Evolutionary conservation across 1,140 invertebrate species (phyloP), one percentile per base, ranked within the genome.

Genomic region (Myzus persicae): DNA sequence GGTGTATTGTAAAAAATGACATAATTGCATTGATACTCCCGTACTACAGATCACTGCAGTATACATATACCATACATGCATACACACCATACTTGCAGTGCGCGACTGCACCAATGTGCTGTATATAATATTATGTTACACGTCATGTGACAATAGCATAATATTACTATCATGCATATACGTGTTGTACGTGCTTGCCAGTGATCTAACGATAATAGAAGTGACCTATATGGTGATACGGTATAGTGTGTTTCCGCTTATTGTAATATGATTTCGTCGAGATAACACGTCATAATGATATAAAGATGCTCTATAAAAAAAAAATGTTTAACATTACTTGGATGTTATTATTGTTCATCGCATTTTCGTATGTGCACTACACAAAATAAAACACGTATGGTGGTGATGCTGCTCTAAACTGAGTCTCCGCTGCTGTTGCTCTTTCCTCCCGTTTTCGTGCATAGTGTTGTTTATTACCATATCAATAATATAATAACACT

Each of bases 371-470:
- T 89, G n/a, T 88, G 31, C 44, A 26, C 38, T 4, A n/a, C 59
- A 67, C 31, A 76, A 18, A 76, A 85, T 87, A 31, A 46, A 44
- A 46, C n/a, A 46, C n/a, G 6, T 88, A 31, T 38, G 31, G 76
- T 91, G 91, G 91, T 93, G 91, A 93, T 93, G 91, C 91, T 93
- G 91, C 91, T 93, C 91, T 93, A 85, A 93, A 93, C 91, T 93
- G 91, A 93, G 91, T 93, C 91, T 93, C 81, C 44, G 91, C 91
- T 46, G 91, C 91, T 54, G 81, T 93, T 93, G 91, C 91, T 93
- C 91, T 93, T n/a, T 14, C 40, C 40, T 84, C 88, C 48, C 48
- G 8, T 46, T 88, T 48, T 48, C 20, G 9, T 18, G 24, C 31
- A 46, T 88, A 46, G 59, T 76, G 59, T 40, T 40, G 40, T 24